Evolutionary conservation across 2,113 vertebrate genomes (phyloP).

Genomic region (Canis aureus): DNA sequence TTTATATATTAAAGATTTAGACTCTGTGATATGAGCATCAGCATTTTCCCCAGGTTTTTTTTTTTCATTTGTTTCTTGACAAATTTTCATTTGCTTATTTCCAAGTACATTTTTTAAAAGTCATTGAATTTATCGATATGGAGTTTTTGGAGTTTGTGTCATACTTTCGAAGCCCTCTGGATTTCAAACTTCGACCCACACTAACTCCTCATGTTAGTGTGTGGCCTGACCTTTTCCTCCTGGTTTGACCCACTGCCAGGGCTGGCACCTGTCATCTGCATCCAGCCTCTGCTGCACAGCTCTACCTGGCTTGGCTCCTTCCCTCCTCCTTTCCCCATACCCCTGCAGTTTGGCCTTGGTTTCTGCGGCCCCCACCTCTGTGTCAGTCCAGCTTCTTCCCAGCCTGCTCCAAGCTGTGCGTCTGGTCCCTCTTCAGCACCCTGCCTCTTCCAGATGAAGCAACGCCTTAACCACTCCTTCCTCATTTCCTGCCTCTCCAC

Average conservation of each 20-base stretch:
- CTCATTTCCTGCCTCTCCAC: background rate
- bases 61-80: background rate
- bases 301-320: background rate
- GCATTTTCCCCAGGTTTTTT: background rate
- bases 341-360: background rate
- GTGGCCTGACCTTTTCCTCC: background rate
- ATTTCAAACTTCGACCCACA: background rate
- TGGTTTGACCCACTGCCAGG: background rate
- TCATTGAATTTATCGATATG: background rate
- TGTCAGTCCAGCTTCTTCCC: background rate
- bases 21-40: background rate
- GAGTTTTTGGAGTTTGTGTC: background rate
- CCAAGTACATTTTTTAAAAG: background rate
- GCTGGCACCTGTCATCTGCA: accelerated
- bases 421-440: background rate
- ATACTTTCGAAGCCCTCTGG: background rate
- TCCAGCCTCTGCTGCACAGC: background rate
- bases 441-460: background rate
- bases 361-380: background rate
- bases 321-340: background rate
- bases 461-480: too few species aligned
- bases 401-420: background rate
- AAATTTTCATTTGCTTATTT: background rate
- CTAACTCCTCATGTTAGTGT: background rate
- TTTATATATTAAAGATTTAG: slow-evolving; percentile 39